Evolutionary conservation across 1,140 invertebrate genomes (phyloP).

Genomic region (Danaus plexippus): DNA sequence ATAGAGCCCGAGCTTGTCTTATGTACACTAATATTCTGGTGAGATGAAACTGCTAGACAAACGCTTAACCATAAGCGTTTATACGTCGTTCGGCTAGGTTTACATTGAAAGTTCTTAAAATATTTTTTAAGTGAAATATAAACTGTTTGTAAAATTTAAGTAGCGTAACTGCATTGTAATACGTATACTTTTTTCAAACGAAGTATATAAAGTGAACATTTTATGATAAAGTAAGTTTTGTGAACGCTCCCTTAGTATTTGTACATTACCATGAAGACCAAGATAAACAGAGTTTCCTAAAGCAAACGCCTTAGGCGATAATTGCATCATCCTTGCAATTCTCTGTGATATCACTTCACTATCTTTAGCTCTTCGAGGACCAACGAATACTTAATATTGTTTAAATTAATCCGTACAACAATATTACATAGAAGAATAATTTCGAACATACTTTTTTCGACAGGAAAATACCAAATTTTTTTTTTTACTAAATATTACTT

Average conservation of each 20-base stretch:
- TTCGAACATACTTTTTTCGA: not conserved
- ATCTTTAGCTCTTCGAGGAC: constrained; percentile 5
- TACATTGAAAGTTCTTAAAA: not conserved
- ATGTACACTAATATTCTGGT: too few relatives aligned
- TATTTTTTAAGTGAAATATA: not conserved
- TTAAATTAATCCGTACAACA: not conserved
- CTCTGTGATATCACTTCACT: constrained; percentile 8
- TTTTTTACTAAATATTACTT: not conserved
- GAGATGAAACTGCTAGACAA: too few relatives aligned
- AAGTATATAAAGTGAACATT: too few relatives aligned
- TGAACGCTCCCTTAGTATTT: constrained; percentile 10
- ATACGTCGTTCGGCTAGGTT: too few relatives aligned
- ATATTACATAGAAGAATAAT: not conserved
- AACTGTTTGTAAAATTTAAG: too few relatives aligned
- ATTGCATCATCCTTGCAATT: constrained; percentile 23
- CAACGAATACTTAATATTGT: constrained; percentile 1
- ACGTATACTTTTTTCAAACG: too few relatives aligned
- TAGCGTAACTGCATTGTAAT: too few relatives aligned
- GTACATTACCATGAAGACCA: constrained; percentile 17
- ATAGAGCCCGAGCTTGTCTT: too few relatives aligned
- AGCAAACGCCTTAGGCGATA: constrained; percentile 24
- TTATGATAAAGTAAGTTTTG: too few relatives aligned
- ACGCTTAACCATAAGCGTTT: too few relatives aligned
- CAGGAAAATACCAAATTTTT: not conserved
- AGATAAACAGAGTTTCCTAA: constrained; percentile 25